phyloP scores from a whole-genome alignment of 2,113 vertebrate species.

The Pituophis catenifer region DNA sequence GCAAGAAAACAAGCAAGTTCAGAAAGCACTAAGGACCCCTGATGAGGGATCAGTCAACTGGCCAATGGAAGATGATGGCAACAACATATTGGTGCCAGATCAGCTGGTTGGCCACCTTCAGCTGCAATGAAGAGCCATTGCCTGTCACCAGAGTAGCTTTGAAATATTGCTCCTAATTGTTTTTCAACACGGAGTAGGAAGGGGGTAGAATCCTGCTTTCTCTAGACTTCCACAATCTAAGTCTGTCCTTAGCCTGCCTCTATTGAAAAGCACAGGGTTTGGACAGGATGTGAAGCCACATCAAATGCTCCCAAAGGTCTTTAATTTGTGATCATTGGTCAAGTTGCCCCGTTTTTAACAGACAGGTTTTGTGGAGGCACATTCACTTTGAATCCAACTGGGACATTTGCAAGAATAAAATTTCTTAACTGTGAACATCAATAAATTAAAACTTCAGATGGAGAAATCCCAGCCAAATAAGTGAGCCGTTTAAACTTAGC shows the following conservation, averaged over 20 bases:
- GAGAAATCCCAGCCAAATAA: neutral
- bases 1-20: neutral
- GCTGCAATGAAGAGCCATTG: neutral
- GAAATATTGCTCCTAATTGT: neutral
- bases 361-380: neutral
- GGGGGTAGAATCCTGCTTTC: neutral
- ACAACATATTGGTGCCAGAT: neutral
- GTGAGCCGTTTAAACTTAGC: conserved; percentile 66
- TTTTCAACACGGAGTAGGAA: neutral
- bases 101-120: neutral
- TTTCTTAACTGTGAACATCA: conserved; percentile 40
- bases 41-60: neutral
- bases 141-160: neutral
- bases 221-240: neutral
- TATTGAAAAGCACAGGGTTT: neutral
- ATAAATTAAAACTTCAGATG: conserved; percentile 41
- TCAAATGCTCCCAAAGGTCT: neutral
- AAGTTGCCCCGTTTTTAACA: neutral
- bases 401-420: conserved; percentile 7
- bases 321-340: neutral
- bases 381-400: conserved; percentile 26
- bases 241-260: neutral
- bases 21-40: neutral
- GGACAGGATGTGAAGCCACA: neutral
- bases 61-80: neutral